Percentiles rank a stretch among this genome's conserved stretches.
These are phyloP conservation scores for Taxidea taxus DNA, from an alignment of 2,113 vertebrate species.

Conservation along the genomic window DNA sequence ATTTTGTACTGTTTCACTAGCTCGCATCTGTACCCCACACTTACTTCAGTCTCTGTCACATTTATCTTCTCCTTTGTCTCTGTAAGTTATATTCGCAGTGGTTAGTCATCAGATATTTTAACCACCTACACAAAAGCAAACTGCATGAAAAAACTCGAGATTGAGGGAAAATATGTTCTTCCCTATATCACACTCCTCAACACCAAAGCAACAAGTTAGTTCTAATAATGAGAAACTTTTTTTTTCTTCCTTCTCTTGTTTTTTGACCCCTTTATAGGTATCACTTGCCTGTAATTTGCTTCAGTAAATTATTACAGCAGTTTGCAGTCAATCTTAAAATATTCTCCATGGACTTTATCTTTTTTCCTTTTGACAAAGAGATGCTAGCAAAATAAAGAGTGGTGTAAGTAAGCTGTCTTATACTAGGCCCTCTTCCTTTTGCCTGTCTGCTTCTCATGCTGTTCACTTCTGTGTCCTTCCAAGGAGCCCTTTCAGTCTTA, in stretches of 20 bases:
- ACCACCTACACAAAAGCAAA: slow-evolving; percentile 54
- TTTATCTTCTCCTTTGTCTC: slow-evolving; percentile 36
- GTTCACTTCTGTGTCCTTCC: neutral
- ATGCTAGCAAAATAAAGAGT: slow-evolving; percentile 43
- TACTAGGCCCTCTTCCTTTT: neutral
- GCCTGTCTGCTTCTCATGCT: neutral
- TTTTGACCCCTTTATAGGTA: slow-evolving; percentile 63
- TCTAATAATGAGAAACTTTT: slow-evolving; percentile 58
- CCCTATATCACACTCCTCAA: slow-evolving; percentile 16
- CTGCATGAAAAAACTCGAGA: slow-evolving; percentile 9
- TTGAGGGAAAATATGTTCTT: neutral
- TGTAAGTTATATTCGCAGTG: slow-evolving; percentile 44
- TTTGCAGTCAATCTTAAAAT: slow-evolving; percentile 80
- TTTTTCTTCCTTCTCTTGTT: slow-evolving; percentile 26
- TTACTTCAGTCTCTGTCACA: neutral
- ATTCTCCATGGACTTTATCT: slow-evolving; percentile 74
- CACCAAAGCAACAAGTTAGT: neutral
- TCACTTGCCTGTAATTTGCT: slow-evolving; percentile 81
- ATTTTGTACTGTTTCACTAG: neutral
- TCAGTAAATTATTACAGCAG: slow-evolving; percentile 82
- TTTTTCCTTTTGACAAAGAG: slow-evolving; percentile 45
- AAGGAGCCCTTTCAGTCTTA: neutral
- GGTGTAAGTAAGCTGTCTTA: neutral
- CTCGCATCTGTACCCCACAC: neutral
- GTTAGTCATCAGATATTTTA: slow-evolving; percentile 61